These are phyloP conservation scores for Mythimna loreyi DNA, from an alignment of 2,888 invertebrate genomes.

Conservation along the genomic window DNA sequence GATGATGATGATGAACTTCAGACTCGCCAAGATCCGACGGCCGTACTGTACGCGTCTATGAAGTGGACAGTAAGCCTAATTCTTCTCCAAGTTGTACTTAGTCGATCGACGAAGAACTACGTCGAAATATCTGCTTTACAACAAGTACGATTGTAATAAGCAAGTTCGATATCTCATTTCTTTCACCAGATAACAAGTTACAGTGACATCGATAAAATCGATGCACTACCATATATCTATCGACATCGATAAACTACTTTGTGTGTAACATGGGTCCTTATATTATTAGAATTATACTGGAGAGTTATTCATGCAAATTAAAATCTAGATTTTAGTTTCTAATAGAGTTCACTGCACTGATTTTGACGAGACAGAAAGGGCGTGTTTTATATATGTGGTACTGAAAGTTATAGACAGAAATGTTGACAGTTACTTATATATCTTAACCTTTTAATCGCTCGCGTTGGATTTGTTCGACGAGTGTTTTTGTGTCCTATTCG, in stretches of 20 bases:
- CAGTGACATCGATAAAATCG: constrained; percentile 11
- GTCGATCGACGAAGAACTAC: neutral
- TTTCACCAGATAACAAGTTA: neutral
- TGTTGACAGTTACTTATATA: neutral
- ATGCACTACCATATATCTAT: constrained; percentile 32
- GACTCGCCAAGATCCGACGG: too few species aligned
- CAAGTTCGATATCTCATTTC: too few species aligned
- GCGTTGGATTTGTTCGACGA: too few species aligned
- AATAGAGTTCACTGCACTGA: constrained; percentile 22
- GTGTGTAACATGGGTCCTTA: constrained; percentile 39
- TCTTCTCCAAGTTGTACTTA: too few species aligned
- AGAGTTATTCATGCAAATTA: constrained; percentile 1
- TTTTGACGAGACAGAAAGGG: constrained; percentile 9
- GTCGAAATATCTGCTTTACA: neutral
- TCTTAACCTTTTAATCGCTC: too few species aligned
- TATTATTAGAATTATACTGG: neutral
- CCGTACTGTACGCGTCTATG: too few species aligned
- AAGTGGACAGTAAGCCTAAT: too few species aligned
- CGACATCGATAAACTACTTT: constrained; percentile 34
- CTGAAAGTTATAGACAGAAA: neutral
- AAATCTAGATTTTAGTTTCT: constrained; percentile 19
- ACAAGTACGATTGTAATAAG: neutral
- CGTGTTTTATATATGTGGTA: constrained; percentile 1
- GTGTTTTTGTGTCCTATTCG: too few species aligned
- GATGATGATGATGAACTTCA: too few species aligned